Percentiles rank a stretch among this genome's conserved stretches.
Conservation (phyloP, 1,140 invertebrate genomes). For the Danaus plexippus region DNA sequence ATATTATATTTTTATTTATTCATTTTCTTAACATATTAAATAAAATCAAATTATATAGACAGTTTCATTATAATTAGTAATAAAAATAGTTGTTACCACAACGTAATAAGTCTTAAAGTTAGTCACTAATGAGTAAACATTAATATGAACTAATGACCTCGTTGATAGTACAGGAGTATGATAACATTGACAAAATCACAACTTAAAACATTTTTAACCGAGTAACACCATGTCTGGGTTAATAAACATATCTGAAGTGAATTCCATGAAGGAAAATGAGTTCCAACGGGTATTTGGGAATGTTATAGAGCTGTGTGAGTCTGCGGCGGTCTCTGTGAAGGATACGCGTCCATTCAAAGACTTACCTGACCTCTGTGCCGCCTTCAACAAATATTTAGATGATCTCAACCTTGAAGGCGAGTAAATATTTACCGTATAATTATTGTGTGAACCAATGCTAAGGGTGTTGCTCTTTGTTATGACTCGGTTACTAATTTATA, state of each 20-base stretch:
- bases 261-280: slow-evolving; percentile 69
- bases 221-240: slow-evolving; percentile 1
- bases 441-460: slow-evolving; percentile 7
- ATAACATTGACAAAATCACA: too few species aligned
- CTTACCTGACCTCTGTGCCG: slow-evolving; percentile 66
- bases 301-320: slow-evolving; percentile 75
- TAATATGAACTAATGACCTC: slow-evolving; percentile 24
- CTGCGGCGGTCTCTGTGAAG: slow-evolving; percentile 70
- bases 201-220: too few species aligned
- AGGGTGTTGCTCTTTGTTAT: neutral
- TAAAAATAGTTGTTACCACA: too few species aligned
- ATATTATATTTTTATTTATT: too few species aligned
- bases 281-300: slow-evolving; percentile 77
- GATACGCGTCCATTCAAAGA: slow-evolving; percentile 71
- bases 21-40: too few species aligned
- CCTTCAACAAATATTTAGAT: slow-evolving; percentile 74
- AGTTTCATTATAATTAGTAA: too few species aligned
- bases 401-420: slow-evolving; percentile 70
- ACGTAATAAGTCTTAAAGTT: too few species aligned
- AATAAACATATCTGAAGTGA: slow-evolving; percentile 65
- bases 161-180: too few species aligned
- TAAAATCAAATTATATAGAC: too few species aligned
- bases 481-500: slow-evolving; percentile 15
- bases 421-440: slow-evolving; percentile 20
- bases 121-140: too few species aligned